These are phyloP conservation scores for Felis catus DNA, from an alignment of 2,113 vertebrate genomes.

Conservation along the genomic window DNA sequence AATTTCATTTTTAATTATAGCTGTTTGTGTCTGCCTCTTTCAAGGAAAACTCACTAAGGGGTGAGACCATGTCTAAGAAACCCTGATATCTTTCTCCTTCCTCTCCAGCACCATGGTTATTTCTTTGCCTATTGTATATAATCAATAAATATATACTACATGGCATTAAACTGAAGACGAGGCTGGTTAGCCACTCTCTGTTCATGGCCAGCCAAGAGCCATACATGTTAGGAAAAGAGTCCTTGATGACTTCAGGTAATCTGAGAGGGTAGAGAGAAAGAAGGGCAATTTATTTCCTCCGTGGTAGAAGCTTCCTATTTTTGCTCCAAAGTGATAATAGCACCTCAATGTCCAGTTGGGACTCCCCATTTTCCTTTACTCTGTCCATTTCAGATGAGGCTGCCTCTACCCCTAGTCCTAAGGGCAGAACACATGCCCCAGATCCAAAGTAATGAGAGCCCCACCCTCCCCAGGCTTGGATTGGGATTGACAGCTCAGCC, in stretches of 20 bases:
- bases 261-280: background rate
- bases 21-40: background rate
- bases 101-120: background rate
- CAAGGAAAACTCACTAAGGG: background rate
- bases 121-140: background rate
- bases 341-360: background rate
- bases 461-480: background rate
- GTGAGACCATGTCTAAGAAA: background rate
- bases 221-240: background rate
- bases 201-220: background rate
- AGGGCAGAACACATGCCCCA: background rate
- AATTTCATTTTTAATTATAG: background rate
- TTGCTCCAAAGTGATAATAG: background rate
- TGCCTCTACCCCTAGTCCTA: background rate
- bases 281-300: background rate
- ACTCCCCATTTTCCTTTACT: background rate
- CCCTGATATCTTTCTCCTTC: background rate
- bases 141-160: background rate
- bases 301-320: background rate
- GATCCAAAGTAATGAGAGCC: background rate
- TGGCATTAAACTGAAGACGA: background rate
- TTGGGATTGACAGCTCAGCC: background rate
- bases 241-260: background rate
- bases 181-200: background rate
- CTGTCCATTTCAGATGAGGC: background rate